These are phyloP conservation scores for Chamaea fasciata DNA, from an alignment of 2,113 vertebrate species.

Conservation along the genomic window DNA sequence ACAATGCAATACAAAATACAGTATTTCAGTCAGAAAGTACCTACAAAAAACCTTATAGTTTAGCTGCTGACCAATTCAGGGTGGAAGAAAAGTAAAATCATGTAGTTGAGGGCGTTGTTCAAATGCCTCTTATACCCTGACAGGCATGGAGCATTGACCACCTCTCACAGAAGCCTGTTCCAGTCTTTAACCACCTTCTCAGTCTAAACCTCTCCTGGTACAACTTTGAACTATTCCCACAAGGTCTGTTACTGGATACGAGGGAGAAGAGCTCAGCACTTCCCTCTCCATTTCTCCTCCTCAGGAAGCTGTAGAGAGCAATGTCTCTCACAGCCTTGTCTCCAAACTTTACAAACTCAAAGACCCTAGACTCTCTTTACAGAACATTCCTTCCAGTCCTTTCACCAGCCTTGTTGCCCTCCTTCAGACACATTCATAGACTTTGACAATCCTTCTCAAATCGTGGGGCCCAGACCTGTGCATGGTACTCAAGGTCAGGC, in stretches of 20 bases:
- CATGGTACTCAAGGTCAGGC: neutral
- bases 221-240: neutral
- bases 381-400: neutral
- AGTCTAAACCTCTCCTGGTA: neutral
- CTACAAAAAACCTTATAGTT: neutral
- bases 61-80: neutral
- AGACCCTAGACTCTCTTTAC: neutral
- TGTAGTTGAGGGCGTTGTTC: neutral
- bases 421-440: neutral
- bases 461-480: accelerated
- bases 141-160: neutral
- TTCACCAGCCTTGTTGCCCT: neutral
- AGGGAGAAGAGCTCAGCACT: neutral
- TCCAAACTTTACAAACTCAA: neutral
- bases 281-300: neutral
- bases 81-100: neutral
- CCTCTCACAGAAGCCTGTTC: neutral
- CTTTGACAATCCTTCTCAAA: neutral
- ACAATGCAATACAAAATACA: neutral
- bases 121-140: neutral
- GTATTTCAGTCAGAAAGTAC: neutral
- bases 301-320: neutral
- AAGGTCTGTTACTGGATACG: too few relatives aligned
- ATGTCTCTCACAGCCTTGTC: neutral
- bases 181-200: neutral